A percentile compares a stretch with the other conserved stretches of the same genome.
Conservation (phyloP, 2,888 invertebrate species). For the Drosophila leonis region DNA sequence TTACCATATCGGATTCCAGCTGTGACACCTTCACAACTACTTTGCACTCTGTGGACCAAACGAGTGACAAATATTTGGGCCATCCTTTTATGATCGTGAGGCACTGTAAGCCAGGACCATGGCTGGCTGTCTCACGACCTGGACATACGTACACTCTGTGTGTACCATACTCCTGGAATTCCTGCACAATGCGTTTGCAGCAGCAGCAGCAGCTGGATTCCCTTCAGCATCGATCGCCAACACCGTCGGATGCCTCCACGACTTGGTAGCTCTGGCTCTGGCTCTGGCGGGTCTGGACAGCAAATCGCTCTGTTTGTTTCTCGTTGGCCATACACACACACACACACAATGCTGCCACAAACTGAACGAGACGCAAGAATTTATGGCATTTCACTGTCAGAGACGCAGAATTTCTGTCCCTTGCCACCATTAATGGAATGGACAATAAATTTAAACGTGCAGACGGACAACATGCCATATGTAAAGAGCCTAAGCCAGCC, state of each 20-base stretch:
- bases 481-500: conserved; percentile 59
- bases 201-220: conserved; percentile 48
- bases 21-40: conserved; percentile 52
- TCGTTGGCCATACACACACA: conserved; percentile 34
- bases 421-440: conserved; percentile 79
- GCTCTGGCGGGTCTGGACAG: conserved; percentile 39
- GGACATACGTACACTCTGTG: conserved; percentile 39
- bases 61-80: conserved; percentile 70
- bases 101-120: conserved; percentile 56
- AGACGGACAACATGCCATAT: conserved; percentile 78
- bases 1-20: conserved; percentile 63
- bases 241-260: conserved; percentile 44
- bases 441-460: conserved; percentile 79
- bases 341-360: conserved; percentile 59
- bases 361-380: conserved; percentile 71
- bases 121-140: conserved; percentile 70
- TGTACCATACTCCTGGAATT: conserved; percentile 71
- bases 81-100: conserved; percentile 81
- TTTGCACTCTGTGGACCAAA: conserved; percentile 25
- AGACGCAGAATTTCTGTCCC: conserved; percentile 77
- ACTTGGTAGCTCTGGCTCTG: conserved; percentile 27
- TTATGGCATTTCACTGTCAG: conserved; percentile 81
- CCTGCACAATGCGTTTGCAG: conserved; percentile 52
- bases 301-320: conserved; percentile 68
- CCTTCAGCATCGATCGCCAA: conserved; percentile 41